Percentiles rank a stretch among this genome's conserved stretches.
phyloP scores from a whole-genome alignment of 2,113 vertebrate species.

The Microtus ochrogaster region DNA sequence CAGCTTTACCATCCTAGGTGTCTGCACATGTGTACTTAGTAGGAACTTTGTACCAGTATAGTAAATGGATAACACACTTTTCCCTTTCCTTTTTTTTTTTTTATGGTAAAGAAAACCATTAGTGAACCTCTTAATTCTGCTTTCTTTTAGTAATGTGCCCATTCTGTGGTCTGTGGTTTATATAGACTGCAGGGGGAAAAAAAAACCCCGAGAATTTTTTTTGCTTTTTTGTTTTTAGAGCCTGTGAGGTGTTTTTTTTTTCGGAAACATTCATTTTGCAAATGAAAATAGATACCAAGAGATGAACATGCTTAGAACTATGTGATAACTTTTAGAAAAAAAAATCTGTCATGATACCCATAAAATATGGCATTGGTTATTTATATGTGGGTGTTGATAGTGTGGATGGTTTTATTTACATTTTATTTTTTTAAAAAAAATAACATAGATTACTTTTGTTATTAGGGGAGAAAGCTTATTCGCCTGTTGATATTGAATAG shows the following conservation, averaged over 20 bases:
- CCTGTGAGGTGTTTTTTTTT: not conserved
- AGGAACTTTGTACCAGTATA: not conserved
- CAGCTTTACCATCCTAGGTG: not conserved
- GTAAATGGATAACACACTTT: not conserved
- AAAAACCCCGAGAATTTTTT: not conserved
- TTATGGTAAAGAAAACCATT: not conserved
- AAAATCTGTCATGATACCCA: not conserved
- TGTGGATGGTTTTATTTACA: not conserved
- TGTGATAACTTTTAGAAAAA: constrained; percentile 28
- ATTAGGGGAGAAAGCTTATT: not conserved
- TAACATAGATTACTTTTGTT: not conserved
- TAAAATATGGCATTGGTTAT: not conserved
- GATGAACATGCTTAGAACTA: not conserved
- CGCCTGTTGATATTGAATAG: not conserved
- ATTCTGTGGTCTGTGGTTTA: not conserved
- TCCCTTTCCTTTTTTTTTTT: not conserved
- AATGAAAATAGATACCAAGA: not conserved
- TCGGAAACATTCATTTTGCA: not conserved
- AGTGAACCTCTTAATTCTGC: constrained; percentile 16
- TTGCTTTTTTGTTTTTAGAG: not conserved
- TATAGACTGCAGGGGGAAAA: not conserved
- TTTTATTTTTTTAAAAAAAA: not conserved
- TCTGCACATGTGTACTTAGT: not conserved
- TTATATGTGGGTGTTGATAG: not conserved
- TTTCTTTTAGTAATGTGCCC: not conserved